phyloP scores from a whole-genome alignment of 64 coral and sea anemone species.

The Exaiptasia diaphana region DNA sequence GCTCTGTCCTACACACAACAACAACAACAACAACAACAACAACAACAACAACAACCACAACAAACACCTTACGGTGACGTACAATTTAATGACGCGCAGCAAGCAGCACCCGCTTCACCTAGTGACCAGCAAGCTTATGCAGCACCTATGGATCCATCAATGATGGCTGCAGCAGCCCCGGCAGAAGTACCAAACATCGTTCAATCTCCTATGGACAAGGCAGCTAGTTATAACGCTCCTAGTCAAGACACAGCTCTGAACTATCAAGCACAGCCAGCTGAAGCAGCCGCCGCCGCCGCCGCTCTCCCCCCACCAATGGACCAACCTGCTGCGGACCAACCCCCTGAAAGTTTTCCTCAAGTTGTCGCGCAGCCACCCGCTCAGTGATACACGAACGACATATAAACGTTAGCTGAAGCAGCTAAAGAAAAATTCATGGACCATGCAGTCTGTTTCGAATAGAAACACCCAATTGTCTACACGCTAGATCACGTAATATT shows the following conservation, averaged over 20 bases:
- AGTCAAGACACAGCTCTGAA: background rate
- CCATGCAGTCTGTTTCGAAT: too few species aligned
- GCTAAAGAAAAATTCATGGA: too few species aligned
- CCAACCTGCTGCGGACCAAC: background rate
- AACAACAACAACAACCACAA: slow-evolving; percentile 8
- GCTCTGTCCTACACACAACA: background rate
- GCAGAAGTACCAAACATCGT: background rate
- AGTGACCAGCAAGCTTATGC: background rate
- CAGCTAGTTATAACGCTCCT: background rate
- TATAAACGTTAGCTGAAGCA: too few species aligned
- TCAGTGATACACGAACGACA: too few species aligned
- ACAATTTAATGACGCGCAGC: slow-evolving; percentile 15
- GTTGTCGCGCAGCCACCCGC: background rate
- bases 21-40: slow-evolving; percentile 19
- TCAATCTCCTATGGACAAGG: background rate
- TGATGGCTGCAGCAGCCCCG: background rate
- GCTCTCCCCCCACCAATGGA: background rate
- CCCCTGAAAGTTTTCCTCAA: slow-evolving; percentile 1
- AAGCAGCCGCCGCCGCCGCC: background rate
- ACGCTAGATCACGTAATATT: too few species aligned
- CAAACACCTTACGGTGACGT: background rate
- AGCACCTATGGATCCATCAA: background rate
- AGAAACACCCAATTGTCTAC: too few species aligned
- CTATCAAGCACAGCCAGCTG: background rate
- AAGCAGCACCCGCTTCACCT: too few species aligned